These are phyloP conservation scores for Chloroceryle amazona DNA, from an alignment of 2,797 vertebrate genomes.

Conservation along the genomic window DNA sequence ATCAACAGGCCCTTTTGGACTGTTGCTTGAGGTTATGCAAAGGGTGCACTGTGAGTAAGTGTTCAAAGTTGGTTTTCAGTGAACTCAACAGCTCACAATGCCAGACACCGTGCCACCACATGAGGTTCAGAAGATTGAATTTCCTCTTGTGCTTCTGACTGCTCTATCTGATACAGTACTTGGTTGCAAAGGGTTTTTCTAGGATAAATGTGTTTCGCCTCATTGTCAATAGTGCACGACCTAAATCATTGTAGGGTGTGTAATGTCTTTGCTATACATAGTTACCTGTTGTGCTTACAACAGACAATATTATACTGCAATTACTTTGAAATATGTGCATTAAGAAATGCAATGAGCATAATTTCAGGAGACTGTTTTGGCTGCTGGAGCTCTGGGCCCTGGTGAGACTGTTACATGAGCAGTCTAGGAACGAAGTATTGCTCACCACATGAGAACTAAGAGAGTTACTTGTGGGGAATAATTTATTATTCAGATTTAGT, in stretches of 20 bases:
- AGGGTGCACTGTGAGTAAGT: background rate
- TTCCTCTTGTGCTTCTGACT: background rate
- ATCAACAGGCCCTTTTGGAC: background rate
- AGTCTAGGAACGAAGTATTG: background rate
- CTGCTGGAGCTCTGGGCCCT: background rate
- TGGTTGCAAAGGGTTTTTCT: background rate
- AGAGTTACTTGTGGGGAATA: background rate
- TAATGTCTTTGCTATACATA: background rate
- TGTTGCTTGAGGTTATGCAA: background rate
- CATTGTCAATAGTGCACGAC: background rate
- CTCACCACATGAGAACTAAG: background rate
- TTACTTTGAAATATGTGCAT: conserved; percentile 36
- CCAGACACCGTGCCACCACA: background rate
- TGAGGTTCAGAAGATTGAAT: background rate
- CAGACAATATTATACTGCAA: conserved; percentile 32
- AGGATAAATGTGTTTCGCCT: background rate
- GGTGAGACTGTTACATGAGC: background rate
- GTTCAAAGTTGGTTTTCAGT: background rate
- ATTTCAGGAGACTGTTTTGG: conserved; percentile 27
- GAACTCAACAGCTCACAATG: background rate
- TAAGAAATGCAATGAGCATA: background rate
- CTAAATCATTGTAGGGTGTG: background rate
- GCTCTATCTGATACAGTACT: background rate
- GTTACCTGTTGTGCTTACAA: conserved; percentile 5
- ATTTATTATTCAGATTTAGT: conserved; percentile 25